Evolutionary conservation across 2,888 invertebrate species (phyloP), one percentile per base, ranked within the genome.

Genomic region (Tenthredo livida): DNA sequence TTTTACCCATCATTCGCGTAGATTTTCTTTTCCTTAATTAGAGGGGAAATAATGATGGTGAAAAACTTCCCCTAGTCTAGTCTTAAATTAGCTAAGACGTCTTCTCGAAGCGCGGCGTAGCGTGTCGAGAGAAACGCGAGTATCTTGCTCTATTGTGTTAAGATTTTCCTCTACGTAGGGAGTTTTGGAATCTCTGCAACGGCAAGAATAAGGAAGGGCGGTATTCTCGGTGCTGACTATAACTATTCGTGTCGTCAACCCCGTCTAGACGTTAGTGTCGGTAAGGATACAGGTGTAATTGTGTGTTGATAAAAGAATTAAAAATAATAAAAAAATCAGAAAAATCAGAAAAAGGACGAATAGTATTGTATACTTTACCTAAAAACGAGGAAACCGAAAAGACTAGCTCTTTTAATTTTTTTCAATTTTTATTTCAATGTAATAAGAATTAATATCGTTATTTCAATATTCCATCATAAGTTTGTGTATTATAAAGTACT

Each of bases 171-270:
- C 43, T 37, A n/a, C 40, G 21, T 40, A 73, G 72, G 43, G 72
- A 70, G n/a, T 70, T 29, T 29, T 6, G 4, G 33, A 29, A 70
- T 37, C 70, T 70, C 70, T 33, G 37, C 10, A 17, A 40, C 47
- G 47, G 29, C 12, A 33, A 47, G 40, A 67, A 15, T 37, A 17
- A n/a, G 67, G 29, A 33, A 67, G 70, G 67, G n/a, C 10, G 21
- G 65, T 29, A 6, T 67, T 67, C 65, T 29, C 4, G 29, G 25
- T 21, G 67, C 29, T n/a, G 72, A 61, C 17, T 40, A 50, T n/a
- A n/a, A n/a, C 67, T 67, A 67, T 29, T 47, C 83, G 83, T 67
- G 83, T 83, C 83, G 67, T 83, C 83, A 83, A 83, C 83, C 83
- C 83, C 83, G 83, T 83, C 83, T 83, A 83, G 83, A 83, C 83